Evolutionary conservation across 2,113 vertebrate genomes (phyloP).

Genomic region (Callipepla californica): DNA sequence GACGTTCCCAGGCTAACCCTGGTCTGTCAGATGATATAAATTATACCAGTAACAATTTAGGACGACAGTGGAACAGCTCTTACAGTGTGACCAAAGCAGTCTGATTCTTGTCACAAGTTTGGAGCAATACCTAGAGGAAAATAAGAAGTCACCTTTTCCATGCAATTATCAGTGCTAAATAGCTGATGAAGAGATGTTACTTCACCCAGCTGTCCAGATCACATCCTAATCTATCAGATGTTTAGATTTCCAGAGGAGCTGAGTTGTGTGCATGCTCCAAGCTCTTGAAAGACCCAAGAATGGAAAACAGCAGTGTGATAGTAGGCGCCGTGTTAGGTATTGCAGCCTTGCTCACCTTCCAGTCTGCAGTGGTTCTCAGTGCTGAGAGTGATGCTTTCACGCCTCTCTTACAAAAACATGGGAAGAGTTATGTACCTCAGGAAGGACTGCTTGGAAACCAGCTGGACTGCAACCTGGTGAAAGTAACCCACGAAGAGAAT

Average conservation of each 20-base stretch:
- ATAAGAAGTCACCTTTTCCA: not conserved
- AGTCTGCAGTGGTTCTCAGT: not conserved
- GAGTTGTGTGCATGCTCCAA: not conserved
- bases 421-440: not conserved
- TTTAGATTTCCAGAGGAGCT: not conserved
- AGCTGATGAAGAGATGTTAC: not conserved
- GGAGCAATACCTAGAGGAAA: not conserved
- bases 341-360: not conserved
- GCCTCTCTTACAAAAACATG: not conserved
- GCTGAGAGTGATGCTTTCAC: not conserved
- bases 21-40: not conserved
- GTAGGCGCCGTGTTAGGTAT: not conserved
- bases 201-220: not conserved
- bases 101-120: not conserved
- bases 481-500: not conserved
- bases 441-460: not conserved
- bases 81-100: not conserved
- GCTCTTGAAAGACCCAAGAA: not conserved
- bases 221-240: not conserved
- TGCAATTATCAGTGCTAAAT: rapidly evolving
- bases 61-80: not conserved
- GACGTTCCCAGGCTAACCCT: not conserved
- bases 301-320: not conserved
- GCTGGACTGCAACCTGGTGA: not conserved
- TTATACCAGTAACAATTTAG: not conserved